Conservation (phyloP, 2,113 vertebrate genomes). For the Peromyscus leucopus region DNA sequence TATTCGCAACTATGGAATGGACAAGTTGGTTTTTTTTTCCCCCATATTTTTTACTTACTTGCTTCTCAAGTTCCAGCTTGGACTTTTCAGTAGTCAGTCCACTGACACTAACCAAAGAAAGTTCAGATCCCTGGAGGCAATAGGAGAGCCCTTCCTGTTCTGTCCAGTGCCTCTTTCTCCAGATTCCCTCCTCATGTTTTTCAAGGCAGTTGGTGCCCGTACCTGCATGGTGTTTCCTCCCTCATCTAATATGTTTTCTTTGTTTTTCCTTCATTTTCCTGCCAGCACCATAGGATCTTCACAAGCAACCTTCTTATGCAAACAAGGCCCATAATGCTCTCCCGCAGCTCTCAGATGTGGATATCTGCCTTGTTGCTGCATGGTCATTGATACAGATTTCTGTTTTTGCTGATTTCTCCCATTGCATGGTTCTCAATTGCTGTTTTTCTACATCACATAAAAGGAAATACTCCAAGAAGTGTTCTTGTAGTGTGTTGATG, state of each 20-base stretch:
- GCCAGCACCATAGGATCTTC: neutral
- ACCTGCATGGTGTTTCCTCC: neutral
- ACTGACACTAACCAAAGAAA: neutral
- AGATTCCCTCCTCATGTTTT: neutral
- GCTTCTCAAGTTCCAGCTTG: neutral
- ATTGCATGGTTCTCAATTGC: neutral
- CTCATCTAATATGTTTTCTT: neutral
- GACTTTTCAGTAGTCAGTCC: neutral
- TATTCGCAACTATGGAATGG: neutral
- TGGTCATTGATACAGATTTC: neutral
- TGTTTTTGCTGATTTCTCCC: neutral
- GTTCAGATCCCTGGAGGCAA: neutral
- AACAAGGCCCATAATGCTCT: neutral
- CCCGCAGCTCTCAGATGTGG: neutral
- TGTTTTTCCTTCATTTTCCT: neutral
- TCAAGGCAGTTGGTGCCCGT: neutral
- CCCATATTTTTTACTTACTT: neutral
- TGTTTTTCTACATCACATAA: neutral
- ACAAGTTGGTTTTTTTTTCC: neutral
- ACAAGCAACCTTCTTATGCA: neutral
- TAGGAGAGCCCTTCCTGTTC: neutral
- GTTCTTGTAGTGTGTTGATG: neutral
- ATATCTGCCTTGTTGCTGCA: neutral
- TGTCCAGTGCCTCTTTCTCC: neutral
- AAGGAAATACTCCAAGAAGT: neutral